Conservation (phyloP, 1,140 invertebrate species). For the Amphibalanus amphitrite region DNA sequence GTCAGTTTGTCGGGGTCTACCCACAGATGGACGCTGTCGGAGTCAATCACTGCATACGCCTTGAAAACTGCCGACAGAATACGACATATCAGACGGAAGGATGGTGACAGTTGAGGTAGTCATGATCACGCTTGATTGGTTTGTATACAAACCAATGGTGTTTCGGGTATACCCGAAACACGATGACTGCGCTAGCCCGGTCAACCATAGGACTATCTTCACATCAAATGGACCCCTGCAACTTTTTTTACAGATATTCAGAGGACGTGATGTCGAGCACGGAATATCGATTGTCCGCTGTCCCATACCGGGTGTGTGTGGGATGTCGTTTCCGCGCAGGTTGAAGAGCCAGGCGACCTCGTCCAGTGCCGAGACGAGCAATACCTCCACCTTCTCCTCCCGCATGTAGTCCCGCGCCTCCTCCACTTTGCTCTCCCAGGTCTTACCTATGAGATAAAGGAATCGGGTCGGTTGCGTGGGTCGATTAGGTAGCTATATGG, state of each 20-base stretch:
- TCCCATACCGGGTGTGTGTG: conserved; percentile 56
- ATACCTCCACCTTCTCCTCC: conserved; percentile 44
- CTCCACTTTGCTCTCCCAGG: conserved; percentile 28
- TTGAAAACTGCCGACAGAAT: conserved; percentile 13
- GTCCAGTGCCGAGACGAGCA: conserved; percentile 73
- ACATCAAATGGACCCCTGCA: too few relatives aligned
- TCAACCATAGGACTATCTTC: too few relatives aligned
- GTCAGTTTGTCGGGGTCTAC: conserved; percentile 26
- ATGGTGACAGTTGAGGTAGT: too few relatives aligned
- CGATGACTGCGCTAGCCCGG: too few relatives aligned
- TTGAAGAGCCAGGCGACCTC: conserved; percentile 87
- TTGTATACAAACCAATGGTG: too few relatives aligned
- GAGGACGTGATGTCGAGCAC: conserved; percentile 13
- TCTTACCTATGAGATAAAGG: too few relatives aligned
- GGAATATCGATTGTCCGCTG: conserved; percentile 7
- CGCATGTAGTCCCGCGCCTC: conserved; percentile 46
- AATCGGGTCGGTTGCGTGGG: too few relatives aligned
- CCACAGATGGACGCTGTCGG: conserved; percentile 41
- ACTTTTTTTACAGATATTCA: conserved; percentile 17
- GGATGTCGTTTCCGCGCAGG: conserved; percentile 77
- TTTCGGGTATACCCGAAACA: too few relatives aligned
- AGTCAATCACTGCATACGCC: conserved; percentile 15
- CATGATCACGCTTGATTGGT: too few relatives aligned
- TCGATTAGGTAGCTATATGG: too few relatives aligned
- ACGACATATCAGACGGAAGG: too few relatives aligned